Conservation (phyloP, 2,113 vertebrate species). For the Strigops habroptila region DNA sequence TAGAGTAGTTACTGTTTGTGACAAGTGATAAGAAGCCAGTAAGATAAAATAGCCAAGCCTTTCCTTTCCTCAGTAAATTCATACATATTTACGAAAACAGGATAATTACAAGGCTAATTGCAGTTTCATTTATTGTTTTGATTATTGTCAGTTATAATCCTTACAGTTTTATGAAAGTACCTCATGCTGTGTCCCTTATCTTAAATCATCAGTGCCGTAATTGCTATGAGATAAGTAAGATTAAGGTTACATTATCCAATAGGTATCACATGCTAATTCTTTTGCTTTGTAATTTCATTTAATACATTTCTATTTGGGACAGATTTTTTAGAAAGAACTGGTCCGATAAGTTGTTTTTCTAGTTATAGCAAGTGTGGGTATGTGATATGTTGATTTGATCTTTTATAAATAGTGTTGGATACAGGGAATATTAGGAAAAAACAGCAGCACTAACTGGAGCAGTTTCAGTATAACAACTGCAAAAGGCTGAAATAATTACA, state of each 20-base stretch:
- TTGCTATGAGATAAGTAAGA: background rate
- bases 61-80: background rate
- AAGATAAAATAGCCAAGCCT: background rate
- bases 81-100: background rate
- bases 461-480: background rate
- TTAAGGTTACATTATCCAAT: background rate
- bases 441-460: background rate
- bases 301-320: background rate
- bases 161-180: background rate
- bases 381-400: background rate
- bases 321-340: background rate
- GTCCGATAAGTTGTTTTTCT: background rate
- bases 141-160: background rate
- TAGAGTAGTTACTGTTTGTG: background rate
- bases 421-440: background rate
- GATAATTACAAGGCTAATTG: background rate
- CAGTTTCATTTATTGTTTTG: background rate
- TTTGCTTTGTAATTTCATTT: background rate
- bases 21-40: background rate
- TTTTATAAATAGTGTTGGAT: background rate
- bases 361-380: background rate
- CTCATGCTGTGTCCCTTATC: background rate
- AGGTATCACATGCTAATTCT: background rate
- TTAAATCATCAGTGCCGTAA: background rate
- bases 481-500: background rate